A percentile compares a stretch with the other conserved stretches of the same genome.
phyloP scores from a whole-genome alignment of 2,888 invertebrate species.

The Parnassius smintheus region DNA sequence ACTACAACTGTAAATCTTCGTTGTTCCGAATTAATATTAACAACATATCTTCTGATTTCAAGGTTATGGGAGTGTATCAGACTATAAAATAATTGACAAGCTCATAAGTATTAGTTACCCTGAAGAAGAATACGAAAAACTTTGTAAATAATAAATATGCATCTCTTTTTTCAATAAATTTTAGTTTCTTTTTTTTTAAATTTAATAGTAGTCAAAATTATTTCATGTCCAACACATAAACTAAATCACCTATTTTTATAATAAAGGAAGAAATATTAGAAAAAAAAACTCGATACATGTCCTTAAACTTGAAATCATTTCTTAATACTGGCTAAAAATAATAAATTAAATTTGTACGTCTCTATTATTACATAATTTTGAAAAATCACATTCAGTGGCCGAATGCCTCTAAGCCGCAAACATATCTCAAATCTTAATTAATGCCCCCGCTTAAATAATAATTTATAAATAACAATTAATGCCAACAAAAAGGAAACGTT shows the following conservation, averaged over 20 bases:
- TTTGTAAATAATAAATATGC: too few relatives aligned
- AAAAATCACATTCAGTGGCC: background rate
- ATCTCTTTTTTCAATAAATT: too few relatives aligned
- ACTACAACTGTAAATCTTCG: conserved; percentile 2
- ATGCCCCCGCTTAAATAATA: background rate
- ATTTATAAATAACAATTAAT: too few relatives aligned
- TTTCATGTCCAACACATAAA: too few relatives aligned
- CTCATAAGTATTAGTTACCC: too few relatives aligned
- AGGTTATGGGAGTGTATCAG: conserved; percentile 2
- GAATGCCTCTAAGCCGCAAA: background rate
- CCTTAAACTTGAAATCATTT: conserved; percentile 21
- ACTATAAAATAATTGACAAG: too few relatives aligned
- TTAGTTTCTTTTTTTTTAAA: too few relatives aligned
- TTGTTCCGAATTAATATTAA: conserved; percentile 7
- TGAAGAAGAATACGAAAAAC: too few relatives aligned
- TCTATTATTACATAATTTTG: conserved; percentile 9
- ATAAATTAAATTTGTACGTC: conserved; percentile 38
- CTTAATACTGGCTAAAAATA: conserved; percentile 26
- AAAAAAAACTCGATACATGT: background rate
- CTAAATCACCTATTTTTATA: too few relatives aligned
- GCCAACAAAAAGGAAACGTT: too few relatives aligned
- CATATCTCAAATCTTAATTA: background rate
- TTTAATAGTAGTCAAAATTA: too few relatives aligned
- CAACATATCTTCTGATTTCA: conserved; percentile 16
- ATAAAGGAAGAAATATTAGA: too few relatives aligned